These are phyloP conservation scores for Natator depressus DNA, from an alignment of 2,113 vertebrate species.

Conservation along the genomic window DNA sequence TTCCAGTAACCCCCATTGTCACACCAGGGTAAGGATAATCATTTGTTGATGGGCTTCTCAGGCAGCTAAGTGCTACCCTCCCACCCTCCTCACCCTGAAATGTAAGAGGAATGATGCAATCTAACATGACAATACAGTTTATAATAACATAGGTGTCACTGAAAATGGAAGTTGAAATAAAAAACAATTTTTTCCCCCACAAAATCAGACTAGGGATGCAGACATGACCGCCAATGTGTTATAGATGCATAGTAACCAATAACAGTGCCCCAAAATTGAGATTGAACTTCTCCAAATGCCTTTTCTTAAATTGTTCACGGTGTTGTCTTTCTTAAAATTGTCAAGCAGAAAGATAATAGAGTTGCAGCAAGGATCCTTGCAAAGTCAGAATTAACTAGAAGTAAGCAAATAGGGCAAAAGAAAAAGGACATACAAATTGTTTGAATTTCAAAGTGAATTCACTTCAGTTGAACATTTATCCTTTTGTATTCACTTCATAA, in stretches of 20 bases:
- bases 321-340: neutral
- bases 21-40: neutral
- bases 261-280: neutral
- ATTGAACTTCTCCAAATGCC: neutral
- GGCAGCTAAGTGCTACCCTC: neutral
- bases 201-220: neutral
- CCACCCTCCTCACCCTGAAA: neutral
- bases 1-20: neutral
- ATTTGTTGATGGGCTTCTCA: rapidly evolving
- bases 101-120: neutral
- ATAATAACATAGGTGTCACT: neutral
- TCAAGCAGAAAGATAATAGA: neutral
- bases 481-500: too few species aligned
- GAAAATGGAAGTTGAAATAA: neutral
- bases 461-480: neutral
- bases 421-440: neutral
- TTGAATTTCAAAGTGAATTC: neutral
- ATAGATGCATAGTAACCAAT: neutral
- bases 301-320: neutral
- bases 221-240: neutral
- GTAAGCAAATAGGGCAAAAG: neutral
- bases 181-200: neutral
- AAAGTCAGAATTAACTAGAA: neutral
- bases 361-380: neutral
- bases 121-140: neutral